phyloP scores from a whole-genome alignment of 2,888 invertebrate species.

The Xylocampa areola region DNA sequence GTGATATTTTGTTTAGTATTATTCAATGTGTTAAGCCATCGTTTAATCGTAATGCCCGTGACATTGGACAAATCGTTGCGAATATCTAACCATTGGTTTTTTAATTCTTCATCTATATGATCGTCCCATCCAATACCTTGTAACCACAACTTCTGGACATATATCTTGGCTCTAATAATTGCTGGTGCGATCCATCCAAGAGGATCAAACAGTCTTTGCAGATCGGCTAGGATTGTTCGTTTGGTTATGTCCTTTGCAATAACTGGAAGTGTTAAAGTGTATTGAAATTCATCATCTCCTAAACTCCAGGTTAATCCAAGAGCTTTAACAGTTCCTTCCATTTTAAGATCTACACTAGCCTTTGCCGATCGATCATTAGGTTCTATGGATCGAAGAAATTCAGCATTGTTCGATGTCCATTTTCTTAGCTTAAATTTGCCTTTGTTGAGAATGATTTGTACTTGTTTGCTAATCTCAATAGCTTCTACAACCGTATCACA shows the following conservation, averaged over 20 bases:
- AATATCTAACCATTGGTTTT: slow-evolving; percentile 32
- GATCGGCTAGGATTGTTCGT: slow-evolving; percentile 44
- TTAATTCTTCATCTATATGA: slow-evolving; percentile 14
- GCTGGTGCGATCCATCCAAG: too few species aligned
- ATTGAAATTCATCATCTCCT: slow-evolving; percentile 30
- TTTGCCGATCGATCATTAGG: not conserved
- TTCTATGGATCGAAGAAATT: slow-evolving; percentile 11
- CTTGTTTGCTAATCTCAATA: not conserved
- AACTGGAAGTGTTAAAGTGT: slow-evolving; percentile 13
- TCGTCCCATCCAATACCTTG: slow-evolving; percentile 43
- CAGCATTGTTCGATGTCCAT: slow-evolving; percentile 15
- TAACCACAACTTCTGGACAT: slow-evolving; percentile 47
- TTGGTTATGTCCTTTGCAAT: slow-evolving; percentile 41
- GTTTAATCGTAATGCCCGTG: not conserved
- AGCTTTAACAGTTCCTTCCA: slow-evolving; percentile 13
- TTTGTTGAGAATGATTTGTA: slow-evolving; percentile 1
- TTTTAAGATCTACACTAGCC: slow-evolving; percentile 4
- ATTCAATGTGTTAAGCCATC: slow-evolving; percentile 5
- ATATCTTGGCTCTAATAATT: slow-evolving; percentile 39
- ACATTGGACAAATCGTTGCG: slow-evolving; percentile 5
- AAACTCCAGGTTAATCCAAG: slow-evolving; percentile 19
- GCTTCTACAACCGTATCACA: slow-evolving; percentile 2
- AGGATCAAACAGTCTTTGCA: slow-evolving; percentile 33
- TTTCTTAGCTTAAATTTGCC: slow-evolving; percentile 17
- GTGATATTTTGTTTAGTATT: not conserved